Base-by-base conservation (phyloP, 2,797 vertebrate species). In the Chelmon rostratus region DNA sequence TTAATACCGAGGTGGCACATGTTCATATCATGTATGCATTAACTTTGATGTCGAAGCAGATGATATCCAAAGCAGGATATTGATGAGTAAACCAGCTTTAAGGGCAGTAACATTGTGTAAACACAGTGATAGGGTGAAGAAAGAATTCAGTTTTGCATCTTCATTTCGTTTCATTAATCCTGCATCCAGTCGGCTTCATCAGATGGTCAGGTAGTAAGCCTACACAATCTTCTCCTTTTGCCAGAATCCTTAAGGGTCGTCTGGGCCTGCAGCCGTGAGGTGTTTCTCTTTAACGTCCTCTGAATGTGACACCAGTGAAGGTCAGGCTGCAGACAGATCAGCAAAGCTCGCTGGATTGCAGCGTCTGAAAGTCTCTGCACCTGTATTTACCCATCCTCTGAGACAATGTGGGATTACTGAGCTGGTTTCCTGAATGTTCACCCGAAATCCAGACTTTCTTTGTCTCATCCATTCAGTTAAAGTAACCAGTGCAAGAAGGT, bases 251-350 rank as follows among this genome's bases (percentile, higher is more conserved):
- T 68, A 49, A 67, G 83, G 71, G 79, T 75, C 3, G 23, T 35
- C 46, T 23, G 68, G 80, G 67, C 73, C 82, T 68, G 81, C 81
- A 76, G 79, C 16, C 4, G 78, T 23, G 78, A 82, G 68, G 80
- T 74, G 82, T 85, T 90, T 90, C 67, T 77, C 73, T 90, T 80
- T 83, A 84, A 78, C 52, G 18, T 66, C 85, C 85, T 86, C 80
- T 88, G 81, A 88, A 89, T 90, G 88, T 94, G 96, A 94, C 93
- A 91, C 94, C 86, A 89, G 72, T 94, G 94, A 97, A 96, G 96
- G 96, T 96, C 96, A 94, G 82, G 87, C 91, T 94, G 94, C 68
- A 90, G 88, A 92, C 86, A 83, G 90, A 93, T 90, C 89, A 85
- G 87, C 86, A 90, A 86, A 84, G 86, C 87, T 80, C 6, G 71